Evolutionary conservation across 1,140 invertebrate species (phyloP), one percentile per base, ranked within the genome.

Genomic region (Megathymus violae): DNA sequence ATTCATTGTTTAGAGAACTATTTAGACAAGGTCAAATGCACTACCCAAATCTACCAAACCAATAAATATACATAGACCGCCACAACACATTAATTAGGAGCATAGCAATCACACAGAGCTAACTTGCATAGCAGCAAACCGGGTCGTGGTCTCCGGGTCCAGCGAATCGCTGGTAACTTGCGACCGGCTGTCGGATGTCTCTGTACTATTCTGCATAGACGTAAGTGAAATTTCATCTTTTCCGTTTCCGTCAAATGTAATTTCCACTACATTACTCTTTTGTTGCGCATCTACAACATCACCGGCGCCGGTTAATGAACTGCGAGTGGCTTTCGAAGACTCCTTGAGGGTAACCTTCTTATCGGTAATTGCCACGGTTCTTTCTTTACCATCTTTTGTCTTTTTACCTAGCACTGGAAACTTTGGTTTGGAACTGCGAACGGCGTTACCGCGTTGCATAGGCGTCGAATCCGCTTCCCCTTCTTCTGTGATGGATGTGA

Each of bases 41-140:
- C 51, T 40, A 54, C 17, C 15, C 17, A 54, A 19, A 25, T 36
- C 14, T n/a, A 43, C 47, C 54, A 15, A 4, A n/a, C n/a, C n/a
- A n/a, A n/a, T n/a, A n/a, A n/a, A n/a, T n/a, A n/a, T n/a, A n/a
- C n/a, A n/a, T n/a, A n/a, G n/a, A n/a, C 22, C 46, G 44, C 10
- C 43, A 56, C 48, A 43, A 14, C 22, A 65, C 9, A 16, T 10
- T n/a, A n/a, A n/a, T n/a, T n/a, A n/a, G n/a, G n/a, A 27, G 40
- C 27, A 13, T 54, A 51, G 15, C 36, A 46, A 56, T 74, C 77
- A 91, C 17, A 92, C 91, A 13, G 91, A 92, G 68, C 91, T 91
- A 58, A 92, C 91, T 88, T 92, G 91, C 91, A 92, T 92, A 7
- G 88, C 85, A 22, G 88, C 70, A 43, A 91, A 83, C 6, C 91